phyloP scores from a whole-genome alignment of 2,113 vertebrate genomes.

The Mastomys natalensis region DNA sequence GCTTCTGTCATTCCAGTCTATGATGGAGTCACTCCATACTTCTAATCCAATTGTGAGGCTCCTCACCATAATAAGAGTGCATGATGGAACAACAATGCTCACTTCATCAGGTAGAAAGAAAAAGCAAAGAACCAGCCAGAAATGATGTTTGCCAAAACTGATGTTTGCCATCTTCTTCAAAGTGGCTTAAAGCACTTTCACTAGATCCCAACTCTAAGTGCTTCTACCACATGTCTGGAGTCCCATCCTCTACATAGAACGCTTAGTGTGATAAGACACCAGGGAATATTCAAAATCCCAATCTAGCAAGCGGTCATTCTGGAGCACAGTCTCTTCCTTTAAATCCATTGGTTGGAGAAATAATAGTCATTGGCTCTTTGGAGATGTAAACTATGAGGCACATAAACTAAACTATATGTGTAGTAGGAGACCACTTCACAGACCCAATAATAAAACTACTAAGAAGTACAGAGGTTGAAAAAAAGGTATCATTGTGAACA shows the following conservation, averaged over 20 bases:
- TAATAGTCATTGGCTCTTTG: neutral
- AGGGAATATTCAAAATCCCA: neutral
- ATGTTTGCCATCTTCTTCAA: too few relatives aligned
- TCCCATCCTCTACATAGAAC: neutral
- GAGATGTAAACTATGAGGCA: neutral
- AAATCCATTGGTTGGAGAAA: neutral
- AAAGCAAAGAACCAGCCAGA: neutral
- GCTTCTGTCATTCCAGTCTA: neutral
- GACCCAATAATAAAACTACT: neutral
- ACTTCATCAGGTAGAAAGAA: neutral
- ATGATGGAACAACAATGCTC: neutral
- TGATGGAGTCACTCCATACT: too few relatives aligned
- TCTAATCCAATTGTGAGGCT: neutral
- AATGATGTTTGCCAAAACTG: fast-evolving
- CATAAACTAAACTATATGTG: neutral
- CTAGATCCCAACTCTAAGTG: neutral
- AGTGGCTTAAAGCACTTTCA: neutral
- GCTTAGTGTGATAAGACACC: neutral
- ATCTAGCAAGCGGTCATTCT: neutral
- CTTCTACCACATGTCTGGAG: fast-evolving
- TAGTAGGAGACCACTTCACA: neutral
- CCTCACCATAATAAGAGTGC: fast-evolving
- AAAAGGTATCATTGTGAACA: neutral
- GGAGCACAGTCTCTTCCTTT: neutral
- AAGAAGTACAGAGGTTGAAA: neutral